A percentile compares a stretch with the other conserved stretches of the same genome.
These are phyloP conservation scores for Electrona antarctica DNA, from an alignment of 2,113 vertebrate species.

Conservation along the genomic window DNA sequence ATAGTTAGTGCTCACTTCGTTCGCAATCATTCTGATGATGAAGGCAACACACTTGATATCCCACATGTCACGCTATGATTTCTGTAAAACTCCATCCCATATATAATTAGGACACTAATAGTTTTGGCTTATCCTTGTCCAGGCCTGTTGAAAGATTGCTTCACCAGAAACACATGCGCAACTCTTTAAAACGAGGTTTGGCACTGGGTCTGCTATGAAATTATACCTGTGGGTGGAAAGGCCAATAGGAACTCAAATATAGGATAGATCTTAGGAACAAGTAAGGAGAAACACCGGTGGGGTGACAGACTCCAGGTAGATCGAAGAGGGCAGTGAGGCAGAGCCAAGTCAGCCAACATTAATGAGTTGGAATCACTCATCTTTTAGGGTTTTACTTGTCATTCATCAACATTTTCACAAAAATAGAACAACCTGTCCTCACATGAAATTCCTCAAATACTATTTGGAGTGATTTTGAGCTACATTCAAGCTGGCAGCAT, in stretches of 20 bases:
- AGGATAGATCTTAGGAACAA: neutral
- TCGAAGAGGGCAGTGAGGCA: neutral
- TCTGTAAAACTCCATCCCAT: neutral
- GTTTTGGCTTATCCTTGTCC: neutral
- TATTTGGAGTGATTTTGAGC: neutral
- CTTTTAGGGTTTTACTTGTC: neutral
- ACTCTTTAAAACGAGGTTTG: conserved; percentile 1
- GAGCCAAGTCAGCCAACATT: neutral
- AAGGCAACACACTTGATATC: neutral
- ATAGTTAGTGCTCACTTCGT: too few species aligned
- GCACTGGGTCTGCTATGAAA: conserved; percentile 5
- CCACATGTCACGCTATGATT: conserved; percentile 9
- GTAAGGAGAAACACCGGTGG: neutral
- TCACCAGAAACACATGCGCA: conserved; percentile 9
- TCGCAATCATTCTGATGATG: conserved; percentile 3
- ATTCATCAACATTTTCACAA: conserved; percentile 2
- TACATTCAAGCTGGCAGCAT: neutral
- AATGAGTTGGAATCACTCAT: neutral
- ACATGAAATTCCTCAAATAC: too few species aligned
- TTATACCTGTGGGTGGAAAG: neutral
- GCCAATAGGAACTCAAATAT: neutral
- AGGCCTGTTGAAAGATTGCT: conserved; percentile 13
- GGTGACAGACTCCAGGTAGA: neutral
- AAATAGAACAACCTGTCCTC: neutral
- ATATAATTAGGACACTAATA: conserved; percentile 10